These are phyloP conservation scores for Onychorhynchus coronatus DNA, from an alignment of 2,113 vertebrate species.

Conservation along the genomic window DNA sequence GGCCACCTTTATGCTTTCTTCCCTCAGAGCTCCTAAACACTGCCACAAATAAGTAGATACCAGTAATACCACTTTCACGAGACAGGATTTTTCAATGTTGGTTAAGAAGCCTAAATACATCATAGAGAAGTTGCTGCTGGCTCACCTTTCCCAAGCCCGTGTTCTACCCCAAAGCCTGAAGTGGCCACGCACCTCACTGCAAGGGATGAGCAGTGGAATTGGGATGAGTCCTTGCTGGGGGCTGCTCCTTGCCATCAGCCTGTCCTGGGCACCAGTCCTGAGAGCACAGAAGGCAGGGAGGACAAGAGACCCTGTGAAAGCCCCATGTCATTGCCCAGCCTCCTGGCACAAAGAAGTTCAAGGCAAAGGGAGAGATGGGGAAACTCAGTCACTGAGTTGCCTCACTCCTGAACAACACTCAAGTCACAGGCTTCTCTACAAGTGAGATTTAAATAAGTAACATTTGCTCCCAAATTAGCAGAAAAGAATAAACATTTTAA, in stretches of 20 bases:
- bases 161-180: rapidly evolving
- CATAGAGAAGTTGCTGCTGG: not conserved
- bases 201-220: not conserved
- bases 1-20: not conserved
- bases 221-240: not conserved
- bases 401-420: not conserved
- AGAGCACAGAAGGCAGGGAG: not conserved
- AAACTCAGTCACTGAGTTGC: not conserved
- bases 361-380: not conserved
- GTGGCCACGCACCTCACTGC: rapidly evolving
- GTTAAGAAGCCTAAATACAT: not conserved
- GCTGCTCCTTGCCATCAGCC: not conserved
- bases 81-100: not conserved
- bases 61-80: not conserved
- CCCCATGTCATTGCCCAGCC: not conserved
- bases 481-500: conserved; percentile 38
- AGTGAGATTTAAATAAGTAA: conserved; percentile 26
- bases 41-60: not conserved
- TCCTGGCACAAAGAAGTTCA: not conserved
- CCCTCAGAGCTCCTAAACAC: not conserved
- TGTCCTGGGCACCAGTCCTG: not conserved
- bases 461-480: conserved; percentile 6
- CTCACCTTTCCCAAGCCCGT: not conserved
- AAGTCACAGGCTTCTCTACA: not conserved
- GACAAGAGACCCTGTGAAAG: not conserved